These are phyloP conservation scores for Eulithis prunata DNA, from an alignment of 2,888 invertebrate genomes.

Conservation along the genomic window DNA sequence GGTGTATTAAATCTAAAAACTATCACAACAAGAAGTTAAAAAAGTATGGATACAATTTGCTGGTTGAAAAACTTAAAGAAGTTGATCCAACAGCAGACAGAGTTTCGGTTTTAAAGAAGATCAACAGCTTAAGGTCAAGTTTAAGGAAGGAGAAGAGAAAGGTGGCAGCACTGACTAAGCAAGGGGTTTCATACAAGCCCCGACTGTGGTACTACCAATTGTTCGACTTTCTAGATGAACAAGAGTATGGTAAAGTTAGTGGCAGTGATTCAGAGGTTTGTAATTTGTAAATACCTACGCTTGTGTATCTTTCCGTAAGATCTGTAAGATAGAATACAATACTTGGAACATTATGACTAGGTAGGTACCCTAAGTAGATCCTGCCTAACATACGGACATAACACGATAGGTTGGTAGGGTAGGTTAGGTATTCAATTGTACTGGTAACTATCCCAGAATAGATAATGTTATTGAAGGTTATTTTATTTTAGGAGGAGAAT, in stretches of 20 bases:
- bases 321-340: too few species aligned
- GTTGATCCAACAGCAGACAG: conserved; percentile 30
- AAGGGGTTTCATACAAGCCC: conserved; percentile 17
- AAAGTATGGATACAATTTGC: conserved; percentile 16
- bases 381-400: too few species aligned
- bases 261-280: conserved; percentile 26
- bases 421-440: too few species aligned
- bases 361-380: too few species aligned
- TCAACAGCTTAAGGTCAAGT: conserved; percentile 31
- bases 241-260: conserved; percentile 1
- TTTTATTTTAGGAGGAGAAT: conserved; percentile 25
- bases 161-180: background rate
- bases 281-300: background rate
- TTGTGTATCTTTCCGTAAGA: too few species aligned
- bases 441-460: too few species aligned
- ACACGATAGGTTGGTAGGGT: too few species aligned
- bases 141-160: conserved; percentile 32
- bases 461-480: background rate
- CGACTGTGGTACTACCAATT: conserved; percentile 30
- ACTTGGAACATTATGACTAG: too few species aligned
- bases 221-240: conserved; percentile 27
- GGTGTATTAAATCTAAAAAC: conserved; percentile 26
- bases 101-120: conserved; percentile 27
- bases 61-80: conserved; percentile 26
- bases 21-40: conserved; percentile 24